A percentile compares a stretch with the other conserved stretches of the same genome.
These are phyloP conservation scores for Rhombomys opimus DNA, from an alignment of 2,113 vertebrate species.

Conservation along the genomic window DNA sequence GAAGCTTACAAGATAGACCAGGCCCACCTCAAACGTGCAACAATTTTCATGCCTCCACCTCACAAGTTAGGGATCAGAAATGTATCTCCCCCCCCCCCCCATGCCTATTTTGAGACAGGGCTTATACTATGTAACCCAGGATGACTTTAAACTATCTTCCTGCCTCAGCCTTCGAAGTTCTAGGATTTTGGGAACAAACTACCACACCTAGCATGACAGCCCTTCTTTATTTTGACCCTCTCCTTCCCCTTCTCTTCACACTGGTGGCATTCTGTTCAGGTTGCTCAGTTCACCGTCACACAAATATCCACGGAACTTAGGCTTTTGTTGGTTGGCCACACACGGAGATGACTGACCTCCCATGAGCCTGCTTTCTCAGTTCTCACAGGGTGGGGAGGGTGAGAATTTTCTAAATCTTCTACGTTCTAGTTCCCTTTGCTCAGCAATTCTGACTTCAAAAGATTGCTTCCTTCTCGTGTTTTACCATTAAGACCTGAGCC, in stretches of 20 bases:
- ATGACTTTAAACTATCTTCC: not conserved
- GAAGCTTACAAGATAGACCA: not conserved
- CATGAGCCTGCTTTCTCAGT: not conserved
- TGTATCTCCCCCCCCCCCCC: too few species aligned
- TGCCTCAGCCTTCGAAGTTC: not conserved
- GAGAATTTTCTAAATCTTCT: conserved; percentile 1
- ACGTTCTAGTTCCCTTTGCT: not conserved
- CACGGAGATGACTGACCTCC: not conserved
- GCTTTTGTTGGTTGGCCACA: not conserved
- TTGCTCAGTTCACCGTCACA: not conserved
- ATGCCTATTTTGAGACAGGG: not conserved
- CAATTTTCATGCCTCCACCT: not conserved
- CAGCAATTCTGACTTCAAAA: not conserved
- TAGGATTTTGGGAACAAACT: not conserved
- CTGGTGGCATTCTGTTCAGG: not conserved
- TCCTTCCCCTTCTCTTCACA: not conserved
- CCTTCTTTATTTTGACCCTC: not conserved
- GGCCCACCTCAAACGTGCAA: not conserved
- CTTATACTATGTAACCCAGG: not conserved
- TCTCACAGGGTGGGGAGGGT: not conserved
- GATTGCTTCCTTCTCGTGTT: not conserved
- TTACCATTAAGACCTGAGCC: not conserved
- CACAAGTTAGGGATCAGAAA: not conserved
- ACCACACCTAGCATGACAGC: not conserved
- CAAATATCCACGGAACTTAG: not conserved